Evolutionary conservation across 2,888 invertebrate species (phyloP), one percentile per base, ranked within the genome.

Genomic region (Callyntrura sp.): DNA sequence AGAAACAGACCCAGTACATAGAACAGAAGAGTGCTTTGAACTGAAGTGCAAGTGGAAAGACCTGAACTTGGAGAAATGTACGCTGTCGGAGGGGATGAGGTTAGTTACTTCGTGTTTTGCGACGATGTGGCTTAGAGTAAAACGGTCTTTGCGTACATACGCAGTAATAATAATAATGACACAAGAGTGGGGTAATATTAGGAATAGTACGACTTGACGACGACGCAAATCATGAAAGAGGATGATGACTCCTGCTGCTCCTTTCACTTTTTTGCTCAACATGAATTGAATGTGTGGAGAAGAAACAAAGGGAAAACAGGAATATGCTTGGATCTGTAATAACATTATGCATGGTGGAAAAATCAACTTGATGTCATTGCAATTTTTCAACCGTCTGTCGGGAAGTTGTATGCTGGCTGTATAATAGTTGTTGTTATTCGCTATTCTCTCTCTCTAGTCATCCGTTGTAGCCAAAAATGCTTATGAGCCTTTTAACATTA

Each of bases 111-210:
- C n/a, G n/a, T n/a, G n/a, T n/a, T n/a, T n/a, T n/a, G n/a, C n/a
- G n/a, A n/a, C n/a, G n/a, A n/a, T n/a, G n/a, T n/a, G n/a, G n/a
- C n/a, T n/a, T n/a, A n/a, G n/a, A n/a, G n/a, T n/a, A n/a, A 20
- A 48, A 20, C 45, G 9, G 12, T 62, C 60, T 8, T 62, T 12
- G 3, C 23, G 14, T 51, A 55, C 35, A 20, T 84, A 55, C 84
- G 84, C 84, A 84, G 70, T 84, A 70, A 84, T 84, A 84, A 84
- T 55, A 70, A 57, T 84, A 84, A 84, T 84, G 84, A 57, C 70
- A 83, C 68, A n/a, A n/a, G n/a, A n/a, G n/a, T 20, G 65, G 60
- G 51, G 85, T 73, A 85, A 85, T 85, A 85, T 76, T 85, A 73
- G 76, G 73, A 85, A 85, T 73, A 76, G 60, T 57, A 78, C 14